Evolutionary conservation across 1,140 invertebrate genomes (phyloP).

Genomic region (Neodiprion fabricii): DNA sequence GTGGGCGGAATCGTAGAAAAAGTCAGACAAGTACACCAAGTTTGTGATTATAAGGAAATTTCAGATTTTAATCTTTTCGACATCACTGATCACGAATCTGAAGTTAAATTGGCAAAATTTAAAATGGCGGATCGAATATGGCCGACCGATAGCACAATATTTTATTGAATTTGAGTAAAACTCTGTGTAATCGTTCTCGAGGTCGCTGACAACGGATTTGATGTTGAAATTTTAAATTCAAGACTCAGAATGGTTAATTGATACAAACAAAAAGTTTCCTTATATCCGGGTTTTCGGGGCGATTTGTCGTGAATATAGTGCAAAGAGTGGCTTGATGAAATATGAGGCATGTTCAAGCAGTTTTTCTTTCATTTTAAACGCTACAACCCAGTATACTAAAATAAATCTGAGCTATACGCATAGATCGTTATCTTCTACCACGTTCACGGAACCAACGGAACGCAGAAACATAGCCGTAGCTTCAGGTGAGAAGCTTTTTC

Average conservation of each 20-base stretch:
- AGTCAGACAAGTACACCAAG: not conserved
- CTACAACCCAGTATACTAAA: not conserved
- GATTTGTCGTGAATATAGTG: not conserved
- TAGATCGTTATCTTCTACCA: not conserved
- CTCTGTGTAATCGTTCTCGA: not conserved
- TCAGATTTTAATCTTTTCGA: not conserved
- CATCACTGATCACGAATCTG: not conserved
- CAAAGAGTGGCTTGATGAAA: not conserved
- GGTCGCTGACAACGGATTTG: not conserved
- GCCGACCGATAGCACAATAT: not conserved
- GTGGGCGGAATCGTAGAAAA: no score
- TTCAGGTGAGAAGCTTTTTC: not conserved
- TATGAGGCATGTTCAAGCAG: not conserved
- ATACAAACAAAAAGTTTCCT: not conserved
- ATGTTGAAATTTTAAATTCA: not conserved
- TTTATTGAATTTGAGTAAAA: not conserved
- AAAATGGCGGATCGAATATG: not conserved
- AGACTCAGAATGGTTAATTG: not conserved
- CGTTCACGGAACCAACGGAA: not conserved
- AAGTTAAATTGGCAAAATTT: not conserved
- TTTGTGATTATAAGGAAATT: not conserved
- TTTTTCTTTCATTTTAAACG: not conserved
- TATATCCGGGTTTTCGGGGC: not conserved
- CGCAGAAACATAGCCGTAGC: slow-evolving; percentile 2
- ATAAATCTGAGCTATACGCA: not conserved